phyloP scores from a whole-genome alignment of 2,113 vertebrate species.

The Jacana jacana region DNA sequence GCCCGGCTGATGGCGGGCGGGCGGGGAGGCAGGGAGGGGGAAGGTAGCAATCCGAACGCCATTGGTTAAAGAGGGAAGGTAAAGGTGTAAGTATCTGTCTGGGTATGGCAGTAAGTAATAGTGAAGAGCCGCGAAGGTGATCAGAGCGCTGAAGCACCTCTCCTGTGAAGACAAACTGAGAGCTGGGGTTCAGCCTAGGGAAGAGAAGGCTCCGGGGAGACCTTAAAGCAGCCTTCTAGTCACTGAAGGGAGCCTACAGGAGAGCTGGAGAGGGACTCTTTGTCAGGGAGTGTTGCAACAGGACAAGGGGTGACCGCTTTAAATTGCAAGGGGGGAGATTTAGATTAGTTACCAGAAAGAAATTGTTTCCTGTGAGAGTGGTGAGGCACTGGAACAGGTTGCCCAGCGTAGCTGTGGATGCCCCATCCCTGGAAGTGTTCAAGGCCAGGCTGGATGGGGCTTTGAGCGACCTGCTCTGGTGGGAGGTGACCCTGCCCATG shows the following conservation, averaged over 20 bases:
- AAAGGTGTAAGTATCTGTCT: neutral
- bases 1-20: too few species aligned
- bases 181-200: neutral
- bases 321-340: neutral
- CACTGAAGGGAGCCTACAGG: neutral
- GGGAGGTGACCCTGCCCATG: neutral
- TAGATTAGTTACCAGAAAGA: neutral
- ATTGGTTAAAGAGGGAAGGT: accelerated
- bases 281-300: too few species aligned
- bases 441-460: neutral
- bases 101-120: too few species aligned
- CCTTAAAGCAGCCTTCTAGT: neutral
- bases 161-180: neutral
- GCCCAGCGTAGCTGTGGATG: neutral
- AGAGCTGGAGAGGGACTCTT: neutral
- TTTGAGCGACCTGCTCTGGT: neutral
- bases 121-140: neutral
- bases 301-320: neutral
- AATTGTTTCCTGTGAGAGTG: neutral
- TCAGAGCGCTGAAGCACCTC: neutral
- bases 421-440: neutral
- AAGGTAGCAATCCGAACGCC: too few species aligned
- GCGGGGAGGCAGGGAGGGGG: too few species aligned
- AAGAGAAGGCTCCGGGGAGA: neutral
- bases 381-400: neutral